Conservation (phyloP, 2,888 invertebrate genomes). For the Melieria omissa region DNA sequence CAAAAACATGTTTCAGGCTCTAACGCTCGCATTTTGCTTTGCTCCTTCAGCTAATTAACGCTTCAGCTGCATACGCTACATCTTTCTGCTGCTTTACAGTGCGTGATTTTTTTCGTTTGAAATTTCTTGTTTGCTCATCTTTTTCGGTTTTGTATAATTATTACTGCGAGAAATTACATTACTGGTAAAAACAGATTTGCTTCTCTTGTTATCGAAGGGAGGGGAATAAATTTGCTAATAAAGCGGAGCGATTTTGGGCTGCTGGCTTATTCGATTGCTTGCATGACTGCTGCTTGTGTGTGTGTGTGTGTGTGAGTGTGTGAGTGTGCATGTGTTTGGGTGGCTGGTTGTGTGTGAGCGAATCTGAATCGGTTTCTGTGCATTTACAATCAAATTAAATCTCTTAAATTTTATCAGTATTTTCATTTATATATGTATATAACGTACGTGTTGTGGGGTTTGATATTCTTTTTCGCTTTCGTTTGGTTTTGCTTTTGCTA, state of each 20-base stretch:
- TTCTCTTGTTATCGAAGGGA: too few species aligned
- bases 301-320: too few species aligned
- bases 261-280: too few species aligned
- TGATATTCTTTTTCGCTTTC: background rate
- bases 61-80: constrained; percentile 4
- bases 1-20: background rate
- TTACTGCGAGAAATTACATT: too few species aligned
- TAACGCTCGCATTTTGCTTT: background rate
- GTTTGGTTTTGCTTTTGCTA: constrained; percentile 13
- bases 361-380: background rate
- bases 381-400: constrained; percentile 7
- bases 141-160: background rate
- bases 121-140: background rate
- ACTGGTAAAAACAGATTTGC: too few species aligned
- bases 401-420: constrained; percentile 18
- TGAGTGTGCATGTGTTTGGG: too few species aligned
- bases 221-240: too few species aligned
- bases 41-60: background rate
- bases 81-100: background rate
- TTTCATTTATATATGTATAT: constrained; percentile 18
- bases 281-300: too few species aligned
- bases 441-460: background rate
- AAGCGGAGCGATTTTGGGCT: too few species aligned
- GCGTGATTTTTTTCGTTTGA: background rate
- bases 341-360: background rate